Percentiles rank a stretch among this genome's conserved stretches.
These are phyloP conservation scores for Cynocephalus volans DNA, from an alignment of 2,113 vertebrate species.

Conservation along the genomic window DNA sequence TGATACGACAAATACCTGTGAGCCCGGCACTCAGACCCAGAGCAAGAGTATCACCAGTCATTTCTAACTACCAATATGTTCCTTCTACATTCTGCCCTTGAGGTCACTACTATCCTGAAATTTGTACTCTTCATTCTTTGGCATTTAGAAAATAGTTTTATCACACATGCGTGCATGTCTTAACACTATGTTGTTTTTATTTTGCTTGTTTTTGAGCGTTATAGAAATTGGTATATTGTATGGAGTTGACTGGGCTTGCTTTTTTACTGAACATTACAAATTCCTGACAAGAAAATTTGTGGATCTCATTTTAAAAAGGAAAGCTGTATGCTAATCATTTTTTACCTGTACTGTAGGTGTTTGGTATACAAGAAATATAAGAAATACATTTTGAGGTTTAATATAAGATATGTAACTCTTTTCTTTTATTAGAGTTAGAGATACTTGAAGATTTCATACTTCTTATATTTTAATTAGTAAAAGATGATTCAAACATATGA, in stretches of 20 bases:
- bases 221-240: neutral
- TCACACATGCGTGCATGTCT: neutral
- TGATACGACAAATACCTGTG: neutral
- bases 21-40: neutral
- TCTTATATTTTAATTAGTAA: constrained; percentile 82
- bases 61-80: neutral
- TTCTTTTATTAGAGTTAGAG: constrained; percentile 77
- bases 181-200: constrained; percentile 5
- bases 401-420: constrained; percentile 11
- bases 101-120: neutral
- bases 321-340: neutral
- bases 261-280: neutral
- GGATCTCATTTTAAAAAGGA: constrained; percentile 50
- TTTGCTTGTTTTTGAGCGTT: constrained; percentile 31
- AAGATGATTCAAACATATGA: constrained; percentile 82
- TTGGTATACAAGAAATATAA: neutral
- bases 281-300: constrained; percentile 25
- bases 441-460: constrained; percentile 81
- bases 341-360: neutral
- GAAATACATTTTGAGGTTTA: constrained; percentile 24
- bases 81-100: neutral
- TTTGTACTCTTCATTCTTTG: neutral
- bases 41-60: neutral
- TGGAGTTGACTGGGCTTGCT: neutral
- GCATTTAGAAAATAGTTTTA: neutral